Base-by-base conservation (phyloP, 1,140 invertebrate genomes). In the Aplysia californica region DNA sequence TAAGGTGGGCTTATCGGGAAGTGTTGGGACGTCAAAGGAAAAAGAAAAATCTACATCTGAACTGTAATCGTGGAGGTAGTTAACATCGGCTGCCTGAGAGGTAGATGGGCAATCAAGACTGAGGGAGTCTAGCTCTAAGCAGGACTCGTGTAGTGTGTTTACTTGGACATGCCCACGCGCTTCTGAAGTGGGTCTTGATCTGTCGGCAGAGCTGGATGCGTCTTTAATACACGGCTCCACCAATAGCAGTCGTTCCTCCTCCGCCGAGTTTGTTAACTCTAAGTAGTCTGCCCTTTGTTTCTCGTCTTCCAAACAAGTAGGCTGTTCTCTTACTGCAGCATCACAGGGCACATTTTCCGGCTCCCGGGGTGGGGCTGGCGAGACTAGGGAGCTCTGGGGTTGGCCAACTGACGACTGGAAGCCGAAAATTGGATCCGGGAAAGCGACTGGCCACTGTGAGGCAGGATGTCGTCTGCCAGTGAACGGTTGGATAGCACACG, bases 401-500 rank as follows among this genome's bases (percentile, higher is more conserved):
- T 5, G 35, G 33, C 6, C 33, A 36, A 1, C 2, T 35, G 61
- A 44, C 23, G 36, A 21, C 39, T n/a, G n/a, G n/a, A n/a, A n/a
- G n/a, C n/a, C n/a, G n/a, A n/a, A n/a, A n/a, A n/a, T n/a, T n/a
- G n/a, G n/a, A n/a, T n/a, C n/a, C n/a, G n/a, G n/a, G n/a, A n/a
- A n/a, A n/a, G n/a, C n/a, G n/a, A n/a, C n/a, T n/a, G n/a, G n/a
- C n/a, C n/a, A n/a, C n/a, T n/a, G n/a, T n/a, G n/a, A n/a, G n/a
- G n/a, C n/a, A n/a, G n/a, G 66, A 23, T 23, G 20, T 68, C 23
- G 6, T 58, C 68, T 59, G 1, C 70, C 70, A 6, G 70, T 73
- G 26, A 61, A 61, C 1, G 70, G 70, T n/a, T 41, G 36, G 44
- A 73, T 61, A 18, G 35, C 70, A 20, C 41, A 21, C 35, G 26